phyloP scores from a whole-genome alignment of 2,113 vertebrate genomes.

The Hucho hucho region DNA sequence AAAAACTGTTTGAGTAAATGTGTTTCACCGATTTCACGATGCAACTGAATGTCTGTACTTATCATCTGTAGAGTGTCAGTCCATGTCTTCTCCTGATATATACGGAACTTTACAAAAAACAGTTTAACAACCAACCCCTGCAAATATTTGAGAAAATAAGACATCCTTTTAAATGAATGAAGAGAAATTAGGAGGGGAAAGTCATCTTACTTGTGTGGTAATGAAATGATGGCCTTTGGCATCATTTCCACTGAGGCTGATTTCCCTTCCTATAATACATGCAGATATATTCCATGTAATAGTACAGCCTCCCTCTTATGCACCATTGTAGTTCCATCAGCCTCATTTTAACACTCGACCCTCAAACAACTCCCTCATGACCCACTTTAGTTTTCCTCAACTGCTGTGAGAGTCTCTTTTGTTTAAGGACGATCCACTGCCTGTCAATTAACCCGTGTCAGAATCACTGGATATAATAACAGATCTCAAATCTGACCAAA shows the following conservation, averaged over 20 bases:
- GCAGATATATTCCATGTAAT: constrained; percentile 29
- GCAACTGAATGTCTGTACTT: neutral
- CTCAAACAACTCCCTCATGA: constrained; percentile 31
- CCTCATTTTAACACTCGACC: constrained; percentile 16
- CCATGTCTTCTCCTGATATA: neutral
- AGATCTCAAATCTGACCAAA: neutral
- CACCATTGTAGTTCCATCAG: constrained; percentile 21
- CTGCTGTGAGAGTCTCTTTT: neutral
- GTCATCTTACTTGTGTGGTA: constrained; percentile 23
- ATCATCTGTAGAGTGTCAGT: neutral
- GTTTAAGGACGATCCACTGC: neutral
- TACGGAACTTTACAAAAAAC: neutral
- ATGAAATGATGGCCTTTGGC: constrained; percentile 32
- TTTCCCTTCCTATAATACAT: constrained; percentile 24
- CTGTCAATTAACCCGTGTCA: neutral
- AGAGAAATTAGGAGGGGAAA: neutral
- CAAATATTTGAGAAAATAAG: neutral
- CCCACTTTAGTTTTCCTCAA: constrained; percentile 22
- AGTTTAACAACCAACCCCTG: neutral
- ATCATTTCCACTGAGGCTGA: constrained; percentile 13
- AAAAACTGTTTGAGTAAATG: neutral
- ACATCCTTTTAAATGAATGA: neutral
- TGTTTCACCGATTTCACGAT: no score
- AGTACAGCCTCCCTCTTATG: constrained; percentile 2
- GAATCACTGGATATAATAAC: neutral